Evolutionary conservation across 1,140 invertebrate species (phyloP).

Genomic region (Drosophila repletoides): DNA sequence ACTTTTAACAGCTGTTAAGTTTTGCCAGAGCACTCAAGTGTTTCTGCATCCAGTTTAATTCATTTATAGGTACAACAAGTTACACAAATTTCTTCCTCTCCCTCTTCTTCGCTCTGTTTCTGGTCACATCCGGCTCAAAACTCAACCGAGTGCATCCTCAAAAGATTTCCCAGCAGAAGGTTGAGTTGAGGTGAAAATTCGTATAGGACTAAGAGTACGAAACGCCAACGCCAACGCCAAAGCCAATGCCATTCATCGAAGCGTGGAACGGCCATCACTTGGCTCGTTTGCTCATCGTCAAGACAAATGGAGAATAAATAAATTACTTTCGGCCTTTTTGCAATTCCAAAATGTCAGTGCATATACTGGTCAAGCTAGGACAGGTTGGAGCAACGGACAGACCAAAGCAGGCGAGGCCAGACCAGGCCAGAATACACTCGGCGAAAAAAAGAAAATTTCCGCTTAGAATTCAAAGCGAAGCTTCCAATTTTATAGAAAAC

Average conservation of each 20-base stretch:
- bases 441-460: no score
- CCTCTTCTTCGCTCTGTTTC: no score
- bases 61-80: constrained; percentile 8
- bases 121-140: constrained; percentile 4
- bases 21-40: constrained; percentile 1
- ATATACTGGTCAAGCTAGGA: constrained; percentile 51
- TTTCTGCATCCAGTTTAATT: constrained; percentile 4
- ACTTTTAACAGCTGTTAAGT: not conserved
- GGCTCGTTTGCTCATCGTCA: constrained; percentile 80
- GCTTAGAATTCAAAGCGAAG: no score
- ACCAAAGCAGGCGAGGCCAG: not conserved
- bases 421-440: not conserved
- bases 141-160: constrained; percentile 5
- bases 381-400: not conserved
- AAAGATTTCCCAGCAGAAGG: not conserved
- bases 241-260: constrained; percentile 71
- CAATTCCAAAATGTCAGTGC: constrained; percentile 70
- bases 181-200: not conserved
- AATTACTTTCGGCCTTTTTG: constrained; percentile 79
- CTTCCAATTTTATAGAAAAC: no score
- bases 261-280: constrained; percentile 69
- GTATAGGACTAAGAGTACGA: not conserved
- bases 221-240: constrained; percentile 13
- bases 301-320: constrained; percentile 81
- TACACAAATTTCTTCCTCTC: constrained; percentile 9